A percentile compares a stretch with the other conserved stretches of the same genome.
Evolutionary conservation across 2,113 vertebrate genomes (phyloP).

Genomic region (Xyrauchen texanus): DNA sequence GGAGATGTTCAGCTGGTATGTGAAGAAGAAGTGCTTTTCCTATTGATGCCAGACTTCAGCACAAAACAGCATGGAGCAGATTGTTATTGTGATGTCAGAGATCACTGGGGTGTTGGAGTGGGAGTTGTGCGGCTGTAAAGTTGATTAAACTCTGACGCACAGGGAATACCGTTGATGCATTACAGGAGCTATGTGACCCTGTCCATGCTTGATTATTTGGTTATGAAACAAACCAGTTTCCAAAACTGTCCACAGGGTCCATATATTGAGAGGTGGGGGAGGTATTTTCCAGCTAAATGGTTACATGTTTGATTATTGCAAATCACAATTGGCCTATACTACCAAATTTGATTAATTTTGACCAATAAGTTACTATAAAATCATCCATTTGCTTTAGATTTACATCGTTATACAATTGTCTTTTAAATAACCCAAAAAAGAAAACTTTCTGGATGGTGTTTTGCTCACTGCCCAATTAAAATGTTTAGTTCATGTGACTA

Average conservation of each 20-base stretch:
- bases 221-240: constrained; percentile 21
- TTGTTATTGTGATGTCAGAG: constrained; percentile 26
- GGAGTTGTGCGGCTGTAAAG: constrained; percentile 21
- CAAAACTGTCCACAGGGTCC: neutral
- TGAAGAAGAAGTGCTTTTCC: constrained; percentile 26
- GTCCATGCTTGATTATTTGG: neutral
- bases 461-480: too few species aligned
- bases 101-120: constrained; percentile 5
- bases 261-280: neutral
- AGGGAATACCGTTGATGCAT: constrained; percentile 1
- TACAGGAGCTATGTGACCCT: neutral
- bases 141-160: constrained; percentile 9
- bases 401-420: too few species aligned
- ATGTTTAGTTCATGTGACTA: too few species aligned
- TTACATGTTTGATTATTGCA: neutral
- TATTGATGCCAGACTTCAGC: neutral
- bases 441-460: too few species aligned
- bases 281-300: neutral
- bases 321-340: neutral
- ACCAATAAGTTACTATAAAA: too few species aligned
- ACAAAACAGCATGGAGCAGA: constrained; percentile 7
- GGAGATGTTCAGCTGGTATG: constrained; percentile 41
- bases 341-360: neutral
- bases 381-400: too few species aligned
- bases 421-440: too few species aligned